Base-by-base conservation (phyloP, 2,888 invertebrate genomes). In the Eristalinus sepulchralis region DNA sequence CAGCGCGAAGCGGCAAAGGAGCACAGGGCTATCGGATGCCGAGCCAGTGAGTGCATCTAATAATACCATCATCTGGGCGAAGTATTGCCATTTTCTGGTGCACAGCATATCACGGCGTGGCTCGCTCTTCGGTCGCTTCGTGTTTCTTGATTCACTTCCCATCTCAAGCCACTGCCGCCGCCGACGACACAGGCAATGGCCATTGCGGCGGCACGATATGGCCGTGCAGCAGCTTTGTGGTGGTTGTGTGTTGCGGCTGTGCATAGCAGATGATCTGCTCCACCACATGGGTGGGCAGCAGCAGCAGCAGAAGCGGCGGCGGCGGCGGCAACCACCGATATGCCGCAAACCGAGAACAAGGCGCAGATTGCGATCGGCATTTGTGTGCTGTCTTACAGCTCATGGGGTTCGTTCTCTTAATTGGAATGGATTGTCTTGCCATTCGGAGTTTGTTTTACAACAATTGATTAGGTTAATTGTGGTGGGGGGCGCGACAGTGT, bases 281-380 rank as follows among this genome's bases (percentile, higher is more conserved):
- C 75, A 78, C 86, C 78, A 83, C 86, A 86, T 86, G 86, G 86
- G 86, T 86, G 86, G 86, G 86, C 86, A 86, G 57, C 31, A 22
- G 39, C 47, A 59, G 31, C 31, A 66, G 76, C 47, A 31, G 36
- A 64, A n/a, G 8, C 47, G 2, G 47, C 47, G 13, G n/a, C n/a
- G 8, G 17, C 47, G 17, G n/a, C 47, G 5, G 47, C n/a, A 11
- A 11, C 10, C 13, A n/a, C 39, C n/a, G 27, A 27, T 27, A 27
- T 27, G 47, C 31, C 27, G 10, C 39, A 3, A 76, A 60, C 66
- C 57, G 57, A 57, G 13, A 24, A 27, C 22, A 57, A 22, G 57
- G 57, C 22, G 57, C 22, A 57, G 57, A 57, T 57, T 57, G 57
- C 36, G 47, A 47, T 47, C 67, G 27, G 64, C 59, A 78, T 80